A percentile compares a stretch with the other conserved stretches of the same genome.
Evolutionary conservation across 2,797 vertebrate species (phyloP).

Genomic region (Mormyrus hasselquistii): DNA sequence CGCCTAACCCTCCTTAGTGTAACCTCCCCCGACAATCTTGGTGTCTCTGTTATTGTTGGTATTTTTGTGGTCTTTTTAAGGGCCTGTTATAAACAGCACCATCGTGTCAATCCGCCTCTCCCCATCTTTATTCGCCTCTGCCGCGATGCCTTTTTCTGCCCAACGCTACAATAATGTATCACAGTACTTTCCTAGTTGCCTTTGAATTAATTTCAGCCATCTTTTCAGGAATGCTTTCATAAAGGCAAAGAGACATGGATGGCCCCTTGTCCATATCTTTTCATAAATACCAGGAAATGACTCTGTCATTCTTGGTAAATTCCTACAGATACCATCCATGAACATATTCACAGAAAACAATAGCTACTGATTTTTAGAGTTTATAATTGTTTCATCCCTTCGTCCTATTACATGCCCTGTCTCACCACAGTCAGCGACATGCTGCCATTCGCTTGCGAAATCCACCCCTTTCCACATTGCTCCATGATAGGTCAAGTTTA

Average conservation of each 20-base stretch:
- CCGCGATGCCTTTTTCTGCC: neutral
- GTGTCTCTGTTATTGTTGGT: no score
- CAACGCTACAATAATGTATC: neutral
- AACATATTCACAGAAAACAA: neutral
- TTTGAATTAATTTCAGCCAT: neutral
- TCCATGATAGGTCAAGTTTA: neutral
- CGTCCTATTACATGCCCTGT: neutral
- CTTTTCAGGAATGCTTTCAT: neutral
- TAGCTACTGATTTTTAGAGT: neutral
- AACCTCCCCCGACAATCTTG: no score
- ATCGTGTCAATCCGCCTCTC: neutral
- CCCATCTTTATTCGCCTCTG: neutral
- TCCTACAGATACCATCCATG: neutral
- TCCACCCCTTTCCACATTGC: neutral
- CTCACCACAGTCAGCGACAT: neutral
- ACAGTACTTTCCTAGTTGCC: neutral
- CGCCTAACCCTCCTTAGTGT: no score
- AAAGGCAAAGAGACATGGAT: neutral
- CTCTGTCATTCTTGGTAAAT: neutral
- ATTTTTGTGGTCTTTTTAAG: neutral
- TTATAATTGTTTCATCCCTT: neutral
- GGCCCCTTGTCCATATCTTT: neutral
- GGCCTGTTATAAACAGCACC: neutral
- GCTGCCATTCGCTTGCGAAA: neutral
- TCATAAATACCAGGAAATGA: neutral